These are phyloP conservation scores for Sus scrofa DNA, from an alignment of 2,113 vertebrate genomes.

Conservation along the genomic window T2T-Sscrofa CM000816.6:56982501-56983000, in stretches of 20 bases:
- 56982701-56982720: neutral
- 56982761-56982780: neutral
- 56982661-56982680: neutral
- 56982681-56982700: neutral
- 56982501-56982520: neutral
- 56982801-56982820: neutral
- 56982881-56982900: neutral
- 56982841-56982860: neutral
- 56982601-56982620: neutral
- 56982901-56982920: neutral
- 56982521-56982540: neutral
- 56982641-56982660: neutral
- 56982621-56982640: neutral
- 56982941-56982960: neutral
- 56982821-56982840: constrained; percentile 7
- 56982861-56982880: neutral
- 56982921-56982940: neutral
- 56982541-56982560: neutral
- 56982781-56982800: neutral
- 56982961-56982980: neutral
- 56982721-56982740: neutral
- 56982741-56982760: neutral
- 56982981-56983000: neutral
- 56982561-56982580: neutral
- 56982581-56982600: neutral